These are phyloP conservation scores for Phylloscopus collybita DNA, from an alignment of 2,797 vertebrate species.

Conservation along the genomic window DNA sequence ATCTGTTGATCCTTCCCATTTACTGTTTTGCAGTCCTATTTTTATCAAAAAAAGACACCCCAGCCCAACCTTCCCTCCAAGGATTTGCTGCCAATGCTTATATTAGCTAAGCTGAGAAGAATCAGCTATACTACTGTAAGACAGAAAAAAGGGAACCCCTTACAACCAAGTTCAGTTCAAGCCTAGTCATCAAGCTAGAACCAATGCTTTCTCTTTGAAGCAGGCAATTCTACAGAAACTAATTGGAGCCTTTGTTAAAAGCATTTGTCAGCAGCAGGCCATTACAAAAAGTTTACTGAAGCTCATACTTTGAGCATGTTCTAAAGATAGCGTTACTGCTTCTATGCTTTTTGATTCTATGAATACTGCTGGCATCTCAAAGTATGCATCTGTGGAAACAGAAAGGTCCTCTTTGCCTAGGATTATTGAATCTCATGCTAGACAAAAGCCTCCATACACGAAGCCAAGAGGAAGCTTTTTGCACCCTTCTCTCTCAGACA, in stretches of 20 bases:
- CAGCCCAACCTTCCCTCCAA: background rate
- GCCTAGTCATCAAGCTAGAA: background rate
- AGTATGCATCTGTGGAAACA: background rate
- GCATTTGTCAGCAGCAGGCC: background rate
- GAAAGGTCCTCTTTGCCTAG: background rate
- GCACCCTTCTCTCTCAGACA: background rate
- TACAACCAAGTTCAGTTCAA: background rate
- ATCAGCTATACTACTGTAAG: background rate
- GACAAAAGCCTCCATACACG: background rate
- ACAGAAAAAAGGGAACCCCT: background rate
- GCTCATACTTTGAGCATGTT: background rate
- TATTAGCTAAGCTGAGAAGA: background rate
- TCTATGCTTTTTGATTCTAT: background rate
- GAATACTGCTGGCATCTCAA: background rate
- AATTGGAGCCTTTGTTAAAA: background rate
- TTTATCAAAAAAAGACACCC: background rate
- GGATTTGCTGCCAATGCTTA: background rate
- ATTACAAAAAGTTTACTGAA: background rate
- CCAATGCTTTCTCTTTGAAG: background rate
- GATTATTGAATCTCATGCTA: background rate
- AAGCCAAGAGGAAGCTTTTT: slow-evolving; percentile 17
- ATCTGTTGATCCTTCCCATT: background rate
- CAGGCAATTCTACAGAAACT: background rate
- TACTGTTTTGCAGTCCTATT: background rate
- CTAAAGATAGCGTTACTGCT: background rate